Conservation (phyloP, 2,888 invertebrate species). For the Mesorhabditis sp. region DNA sequence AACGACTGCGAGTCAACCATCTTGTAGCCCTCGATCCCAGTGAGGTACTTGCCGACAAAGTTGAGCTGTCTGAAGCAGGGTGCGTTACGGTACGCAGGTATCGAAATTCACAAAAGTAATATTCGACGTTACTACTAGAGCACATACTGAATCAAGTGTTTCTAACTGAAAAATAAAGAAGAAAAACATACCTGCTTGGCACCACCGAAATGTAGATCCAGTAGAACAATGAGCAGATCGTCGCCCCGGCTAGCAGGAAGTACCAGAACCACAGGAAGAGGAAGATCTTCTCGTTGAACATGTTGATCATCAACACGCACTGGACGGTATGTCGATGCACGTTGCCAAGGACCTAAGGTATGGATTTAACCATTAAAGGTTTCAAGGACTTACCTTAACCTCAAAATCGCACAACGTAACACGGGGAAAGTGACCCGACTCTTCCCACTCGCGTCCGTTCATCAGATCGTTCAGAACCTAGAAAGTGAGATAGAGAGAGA, state of each 20-base stretch:
- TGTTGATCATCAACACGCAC: slow-evolving; percentile 58
- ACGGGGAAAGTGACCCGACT: slow-evolving; percentile 54
- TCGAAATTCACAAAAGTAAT: too few relatives aligned
- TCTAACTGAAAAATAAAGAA: background rate
- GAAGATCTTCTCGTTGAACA: slow-evolving; percentile 58
- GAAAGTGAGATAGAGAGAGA: background rate
- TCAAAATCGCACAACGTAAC: slow-evolving; percentile 59
- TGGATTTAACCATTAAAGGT: background rate
- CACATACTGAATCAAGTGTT: too few relatives aligned
- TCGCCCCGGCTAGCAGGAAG: slow-evolving; percentile 55
- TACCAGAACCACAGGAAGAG: slow-evolving; percentile 58
- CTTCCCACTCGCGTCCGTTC: slow-evolving; percentile 58
- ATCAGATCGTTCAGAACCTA: slow-evolving; percentile 56
- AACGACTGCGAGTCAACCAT: slow-evolving; percentile 58
- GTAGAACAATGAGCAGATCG: slow-evolving; percentile 56
- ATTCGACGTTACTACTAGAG: too few relatives aligned
- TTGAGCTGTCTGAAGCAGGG: slow-evolving; percentile 52
- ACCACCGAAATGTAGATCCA: slow-evolving; percentile 57
- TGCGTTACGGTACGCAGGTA: background rate
- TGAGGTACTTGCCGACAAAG: slow-evolving; percentile 58
- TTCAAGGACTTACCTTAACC: slow-evolving; percentile 47
- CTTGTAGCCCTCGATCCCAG: slow-evolving; percentile 58
- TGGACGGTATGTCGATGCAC: slow-evolving; percentile 57
- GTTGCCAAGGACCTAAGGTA: slow-evolving; percentile 51
- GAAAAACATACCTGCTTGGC: slow-evolving; percentile 47